These are phyloP conservation scores for Heliconius cydno DNA, from an alignment of 2,888 invertebrate species.

Conservation along the genomic window DNA sequence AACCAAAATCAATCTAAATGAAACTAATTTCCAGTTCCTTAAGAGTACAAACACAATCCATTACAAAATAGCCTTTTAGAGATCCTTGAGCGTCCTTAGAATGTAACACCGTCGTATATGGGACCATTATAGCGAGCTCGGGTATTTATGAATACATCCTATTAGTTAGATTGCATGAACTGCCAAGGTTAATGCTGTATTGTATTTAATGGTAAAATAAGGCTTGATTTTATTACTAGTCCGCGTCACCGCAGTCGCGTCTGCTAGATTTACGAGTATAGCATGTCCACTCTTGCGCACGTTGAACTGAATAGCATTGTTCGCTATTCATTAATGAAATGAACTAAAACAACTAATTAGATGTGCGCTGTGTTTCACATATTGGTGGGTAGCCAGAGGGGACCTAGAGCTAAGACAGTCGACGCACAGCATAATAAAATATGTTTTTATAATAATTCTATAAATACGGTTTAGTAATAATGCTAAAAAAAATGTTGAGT, in stretches of 20 bases:
- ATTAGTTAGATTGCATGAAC: slow-evolving; percentile 47
- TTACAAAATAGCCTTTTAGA: slow-evolving; percentile 35
- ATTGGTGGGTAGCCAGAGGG: neutral
- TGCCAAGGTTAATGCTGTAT: slow-evolving; percentile 53
- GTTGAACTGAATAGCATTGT: slow-evolving; percentile 15
- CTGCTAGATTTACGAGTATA: slow-evolving; percentile 23
- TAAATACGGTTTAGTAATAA: neutral
- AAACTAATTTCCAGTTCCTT: neutral
- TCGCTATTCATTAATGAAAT: neutral
- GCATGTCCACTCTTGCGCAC: slow-evolving; percentile 18
- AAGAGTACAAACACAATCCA: slow-evolving; percentile 15
- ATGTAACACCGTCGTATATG: slow-evolving; percentile 39
- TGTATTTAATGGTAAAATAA: slow-evolving; percentile 54
- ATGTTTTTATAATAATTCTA: neutral
- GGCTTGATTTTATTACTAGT: slow-evolving; percentile 49
- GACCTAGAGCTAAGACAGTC: neutral
- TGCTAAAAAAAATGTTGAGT: neutral
- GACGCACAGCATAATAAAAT: too few species aligned
- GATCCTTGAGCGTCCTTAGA: slow-evolving; percentile 44
- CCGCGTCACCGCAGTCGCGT: slow-evolving; percentile 33
- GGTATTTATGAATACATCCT: slow-evolving; percentile 48
- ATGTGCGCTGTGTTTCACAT: neutral
- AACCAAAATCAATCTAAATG: too few species aligned
- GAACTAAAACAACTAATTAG: neutral
- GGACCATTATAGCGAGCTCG: slow-evolving; percentile 35